Conservation (phyloP, 2,113 vertebrate species). For the Xiphorhynchus elegans region DNA sequence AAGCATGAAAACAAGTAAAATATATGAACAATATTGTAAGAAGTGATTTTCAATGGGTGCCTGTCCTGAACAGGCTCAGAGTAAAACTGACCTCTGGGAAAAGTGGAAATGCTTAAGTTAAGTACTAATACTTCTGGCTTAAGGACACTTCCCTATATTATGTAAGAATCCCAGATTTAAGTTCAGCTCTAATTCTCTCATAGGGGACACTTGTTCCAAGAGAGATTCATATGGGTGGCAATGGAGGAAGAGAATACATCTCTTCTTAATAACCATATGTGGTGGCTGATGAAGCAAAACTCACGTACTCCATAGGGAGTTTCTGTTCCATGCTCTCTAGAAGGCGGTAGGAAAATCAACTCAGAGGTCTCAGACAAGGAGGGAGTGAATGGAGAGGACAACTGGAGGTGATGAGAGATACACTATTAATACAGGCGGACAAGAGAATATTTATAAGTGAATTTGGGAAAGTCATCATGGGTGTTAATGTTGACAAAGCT, state of each 20-base stretch:
- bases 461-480: not conserved
- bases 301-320: not conserved
- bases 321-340: not conserved
- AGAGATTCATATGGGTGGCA: not conserved
- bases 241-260: not conserved
- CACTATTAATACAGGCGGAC: not conserved
- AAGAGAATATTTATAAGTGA: not conserved
- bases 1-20: not conserved
- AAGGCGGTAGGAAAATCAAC: not conserved
- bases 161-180: not conserved
- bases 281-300: not conserved
- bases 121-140: not conserved
- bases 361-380: not conserved
- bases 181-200: not conserved
- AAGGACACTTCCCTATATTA: not conserved
- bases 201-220: not conserved
- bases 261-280: not conserved
- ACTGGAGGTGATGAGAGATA: constrained; percentile 18
- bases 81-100: not conserved
- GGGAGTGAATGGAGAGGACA: constrained; percentile 19
- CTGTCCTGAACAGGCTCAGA: not conserved
- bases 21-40: not conserved
- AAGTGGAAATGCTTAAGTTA: not conserved
- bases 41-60: not conserved
- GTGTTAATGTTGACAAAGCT: not conserved